Percentiles rank a stretch among this genome's conserved stretches.
Conservation (phyloP, 2,797 vertebrate species). For the Hephaestus fuliginosus region DNA sequence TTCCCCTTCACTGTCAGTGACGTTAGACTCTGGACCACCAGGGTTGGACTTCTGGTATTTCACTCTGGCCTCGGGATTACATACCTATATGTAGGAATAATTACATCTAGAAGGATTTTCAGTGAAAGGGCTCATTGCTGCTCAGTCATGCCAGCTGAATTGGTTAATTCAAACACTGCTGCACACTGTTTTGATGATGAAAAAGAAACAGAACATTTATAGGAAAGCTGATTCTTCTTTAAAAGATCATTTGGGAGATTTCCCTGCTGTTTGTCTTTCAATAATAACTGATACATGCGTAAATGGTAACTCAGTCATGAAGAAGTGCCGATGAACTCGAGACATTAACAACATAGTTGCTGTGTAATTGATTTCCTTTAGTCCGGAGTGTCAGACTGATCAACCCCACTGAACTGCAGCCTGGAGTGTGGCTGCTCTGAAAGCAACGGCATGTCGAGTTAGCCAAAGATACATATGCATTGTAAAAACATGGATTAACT, state of each 20-base stretch:
- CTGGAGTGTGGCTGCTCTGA: conserved; percentile 40
- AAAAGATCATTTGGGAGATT: conserved; percentile 27
- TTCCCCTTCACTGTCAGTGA: conserved; percentile 69
- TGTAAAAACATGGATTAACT: conserved; percentile 75
- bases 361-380: conserved; percentile 77
- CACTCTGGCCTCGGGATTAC: conserved; percentile 55
- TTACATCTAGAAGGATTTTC: conserved; percentile 46
- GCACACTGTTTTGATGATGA: conserved; percentile 1
- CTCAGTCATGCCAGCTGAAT: conserved; percentile 42
- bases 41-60: conserved; percentile 71
- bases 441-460: conserved; percentile 65
- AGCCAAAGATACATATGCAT: conserved; percentile 76
- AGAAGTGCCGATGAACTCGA: conserved; percentile 34
- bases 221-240: conserved; percentile 25
- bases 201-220: neutral
- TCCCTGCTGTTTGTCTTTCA: conserved; percentile 49
- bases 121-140: conserved; percentile 15
- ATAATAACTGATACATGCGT: conserved; percentile 38
- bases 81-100: conserved; percentile 52
- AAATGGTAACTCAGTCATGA: conserved; percentile 43
- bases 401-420: conserved; percentile 34
- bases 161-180: conserved; percentile 16
- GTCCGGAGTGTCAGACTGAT: conserved; percentile 49
- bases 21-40: conserved; percentile 72
- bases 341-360: conserved; percentile 56